Base-by-base conservation (phyloP, 2,113 vertebrate genomes). In the Anser cygnoides region DNA sequence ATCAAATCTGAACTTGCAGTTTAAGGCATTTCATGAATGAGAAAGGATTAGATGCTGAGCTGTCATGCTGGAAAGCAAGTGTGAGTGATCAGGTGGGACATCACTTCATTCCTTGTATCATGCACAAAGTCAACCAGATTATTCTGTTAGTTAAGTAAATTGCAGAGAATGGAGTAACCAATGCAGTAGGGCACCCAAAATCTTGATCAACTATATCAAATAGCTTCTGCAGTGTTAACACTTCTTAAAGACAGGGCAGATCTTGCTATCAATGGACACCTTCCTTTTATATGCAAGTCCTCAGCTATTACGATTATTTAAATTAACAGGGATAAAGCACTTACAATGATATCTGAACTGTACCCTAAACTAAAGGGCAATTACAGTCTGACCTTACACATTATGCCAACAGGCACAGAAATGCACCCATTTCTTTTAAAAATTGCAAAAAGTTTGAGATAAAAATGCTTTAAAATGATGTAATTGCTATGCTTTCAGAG, bases 251-350 rank as follows among this genome's bases (percentile, higher is more conserved):
- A 23, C 67, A 73, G 31, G 80, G 54, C 26, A 73, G 8, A 59
- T 31, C n/a, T 4, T 31, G 8, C 12, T 41, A 65, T 6, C 29
- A 37, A 72, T 29, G 13, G 91, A 55, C 8, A 9, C 23, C 10
- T 33, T 81, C 31, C 35, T 62, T 67, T 23, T 35, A 22, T 0
- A 44, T 4, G 8, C 2, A 0, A 71, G 2, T 10, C 12, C 52
- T 65, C 35, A 44, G 9, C 35, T 85, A 39, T 46, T 21, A 17
- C 0, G 0, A 14, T 71, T 63, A 55, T 82, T 91, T 78, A 65
- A 85, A 41, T 52, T 29, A 85, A 59, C 35, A 77, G 10, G 61
- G 17, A 77, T 46, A 63, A 74, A 79, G 29, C 15, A 73, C 35
- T 4, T 76, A 39, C 9, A 87, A 82, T n/a, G 75, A 13, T 10